These are phyloP conservation scores for Cynodonichthys magdalenae DNA, from an alignment of 2,797 vertebrate genomes.

Conservation along the genomic window DNA sequence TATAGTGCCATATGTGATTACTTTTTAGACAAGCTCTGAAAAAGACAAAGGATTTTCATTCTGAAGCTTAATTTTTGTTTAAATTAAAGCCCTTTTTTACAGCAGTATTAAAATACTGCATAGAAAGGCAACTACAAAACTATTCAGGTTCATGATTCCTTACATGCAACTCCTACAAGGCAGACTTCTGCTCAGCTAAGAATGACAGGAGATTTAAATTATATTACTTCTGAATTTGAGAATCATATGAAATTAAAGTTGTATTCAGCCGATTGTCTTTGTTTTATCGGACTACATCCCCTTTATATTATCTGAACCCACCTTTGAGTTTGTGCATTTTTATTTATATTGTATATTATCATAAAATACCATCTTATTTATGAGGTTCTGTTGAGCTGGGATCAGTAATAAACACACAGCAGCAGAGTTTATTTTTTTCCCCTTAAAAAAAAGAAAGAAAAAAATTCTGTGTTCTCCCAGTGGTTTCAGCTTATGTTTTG, in stretches of 20 bases:
- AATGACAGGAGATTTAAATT: too few relatives aligned
- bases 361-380: slow-evolving; percentile 48
- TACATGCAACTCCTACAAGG: too few relatives aligned
- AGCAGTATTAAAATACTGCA: too few relatives aligned
- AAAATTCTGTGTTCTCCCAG: slow-evolving; percentile 23
- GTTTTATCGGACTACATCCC: slow-evolving; percentile 4
- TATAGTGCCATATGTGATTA: neutral
- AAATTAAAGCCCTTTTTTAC: too few relatives aligned
- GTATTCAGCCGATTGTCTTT: neutral
- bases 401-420: slow-evolving; percentile 40
- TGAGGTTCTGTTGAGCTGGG: slow-evolving; percentile 20
- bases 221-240: too few relatives aligned
- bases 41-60: neutral
- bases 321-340: slow-evolving; percentile 25
- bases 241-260: neutral
- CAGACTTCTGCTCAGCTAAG: too few relatives aligned
- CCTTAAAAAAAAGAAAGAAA: slow-evolving; percentile 20
- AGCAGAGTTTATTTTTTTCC: slow-evolving; percentile 12
- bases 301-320: slow-evolving; percentile 4
- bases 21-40: neutral
- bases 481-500: slow-evolving; percentile 52
- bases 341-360: slow-evolving; percentile 41
- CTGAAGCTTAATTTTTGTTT: neutral
- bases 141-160: too few relatives aligned
- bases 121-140: too few relatives aligned